These are phyloP conservation scores for Spodoptera picta DNA, from an alignment of 2,888 invertebrate genomes.

Conservation along the genomic window DNA sequence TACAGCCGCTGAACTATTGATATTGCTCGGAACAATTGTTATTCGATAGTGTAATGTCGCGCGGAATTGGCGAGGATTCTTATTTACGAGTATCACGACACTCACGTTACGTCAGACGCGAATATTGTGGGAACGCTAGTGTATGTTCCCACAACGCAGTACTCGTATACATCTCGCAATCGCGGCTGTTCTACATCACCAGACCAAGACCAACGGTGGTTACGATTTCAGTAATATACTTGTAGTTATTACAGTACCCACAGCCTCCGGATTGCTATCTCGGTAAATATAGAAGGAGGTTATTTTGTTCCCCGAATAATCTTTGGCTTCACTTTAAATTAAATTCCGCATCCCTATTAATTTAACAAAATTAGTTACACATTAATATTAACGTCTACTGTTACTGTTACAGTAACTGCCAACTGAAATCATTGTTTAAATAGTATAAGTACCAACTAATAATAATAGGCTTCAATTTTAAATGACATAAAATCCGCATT, in stretches of 20 bases:
- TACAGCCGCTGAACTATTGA: constrained; percentile 26
- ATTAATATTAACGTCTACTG: no score
- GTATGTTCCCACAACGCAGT: constrained; percentile 13
- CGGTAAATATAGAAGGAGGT: not conserved
- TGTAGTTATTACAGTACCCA: constrained; percentile 16
- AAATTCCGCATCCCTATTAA: no score
- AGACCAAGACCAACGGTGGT: not conserved
- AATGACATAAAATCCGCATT: constrained; percentile 5
- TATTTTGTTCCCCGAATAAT: not conserved
- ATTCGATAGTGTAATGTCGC: constrained; percentile 41
- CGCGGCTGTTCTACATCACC: constrained; percentile 14
- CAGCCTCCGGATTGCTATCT: constrained; percentile 9
- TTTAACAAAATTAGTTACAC: no score
- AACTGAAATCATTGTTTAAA: no score
- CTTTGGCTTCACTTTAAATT: no score
- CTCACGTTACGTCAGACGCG: constrained; percentile 14
- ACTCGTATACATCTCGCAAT: constrained; percentile 24
- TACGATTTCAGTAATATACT: constrained; percentile 14
- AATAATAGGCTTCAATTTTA: no score
- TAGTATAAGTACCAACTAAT: no score
- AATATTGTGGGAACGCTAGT: constrained; percentile 24
- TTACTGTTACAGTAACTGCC: no score
- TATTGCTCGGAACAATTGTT: constrained; percentile 39
- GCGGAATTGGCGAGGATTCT: constrained; percentile 37
- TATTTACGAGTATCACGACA: constrained; percentile 38